A percentile compares a stretch with the other conserved stretches of the same genome.
These are phyloP conservation scores for Cladopsammia gracilis DNA, from an alignment of 64 coral and sea anemone genomes.

Conservation along the genomic window DNA sequence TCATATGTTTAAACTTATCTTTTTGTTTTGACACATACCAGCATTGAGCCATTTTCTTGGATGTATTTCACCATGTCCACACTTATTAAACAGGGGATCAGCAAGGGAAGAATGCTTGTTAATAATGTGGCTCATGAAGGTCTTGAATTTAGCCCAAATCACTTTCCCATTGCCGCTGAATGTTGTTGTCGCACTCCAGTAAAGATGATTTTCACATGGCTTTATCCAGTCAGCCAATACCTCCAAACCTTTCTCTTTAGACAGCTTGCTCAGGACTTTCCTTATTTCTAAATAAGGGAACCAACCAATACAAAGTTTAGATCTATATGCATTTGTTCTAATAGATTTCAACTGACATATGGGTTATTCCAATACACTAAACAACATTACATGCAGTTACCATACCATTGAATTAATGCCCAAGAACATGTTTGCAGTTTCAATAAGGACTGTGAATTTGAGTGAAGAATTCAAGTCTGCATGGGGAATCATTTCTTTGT, in stretches of 20 bases:
- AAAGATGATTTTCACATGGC: background rate
- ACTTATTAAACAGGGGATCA: no score
- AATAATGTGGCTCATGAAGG: no score
- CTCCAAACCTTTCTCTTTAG: constrained; percentile 15
- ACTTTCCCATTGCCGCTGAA: constrained; percentile 13
- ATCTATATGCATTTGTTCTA: background rate
- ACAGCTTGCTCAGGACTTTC: constrained; percentile 29
- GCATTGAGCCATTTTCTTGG: no score
- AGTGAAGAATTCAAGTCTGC: background rate
- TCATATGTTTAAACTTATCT: no score
- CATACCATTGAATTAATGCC: background rate
- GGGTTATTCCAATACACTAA: background rate
- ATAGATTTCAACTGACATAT: background rate
- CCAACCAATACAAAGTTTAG: background rate
- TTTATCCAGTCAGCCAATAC: constrained; percentile 17
- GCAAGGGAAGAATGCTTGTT: no score
- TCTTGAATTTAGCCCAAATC: constrained; percentile 28
- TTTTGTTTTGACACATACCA: no score
- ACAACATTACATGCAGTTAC: background rate
- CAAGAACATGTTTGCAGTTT: background rate
- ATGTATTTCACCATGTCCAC: no score
- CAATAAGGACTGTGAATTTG: background rate
- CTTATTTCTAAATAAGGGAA: constrained; percentile 27
- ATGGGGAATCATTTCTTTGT: background rate
- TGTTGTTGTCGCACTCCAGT: background rate